phyloP scores from a whole-genome alignment of 1,140 invertebrate species.

The Thaumetopoea pityocampa region DNA sequence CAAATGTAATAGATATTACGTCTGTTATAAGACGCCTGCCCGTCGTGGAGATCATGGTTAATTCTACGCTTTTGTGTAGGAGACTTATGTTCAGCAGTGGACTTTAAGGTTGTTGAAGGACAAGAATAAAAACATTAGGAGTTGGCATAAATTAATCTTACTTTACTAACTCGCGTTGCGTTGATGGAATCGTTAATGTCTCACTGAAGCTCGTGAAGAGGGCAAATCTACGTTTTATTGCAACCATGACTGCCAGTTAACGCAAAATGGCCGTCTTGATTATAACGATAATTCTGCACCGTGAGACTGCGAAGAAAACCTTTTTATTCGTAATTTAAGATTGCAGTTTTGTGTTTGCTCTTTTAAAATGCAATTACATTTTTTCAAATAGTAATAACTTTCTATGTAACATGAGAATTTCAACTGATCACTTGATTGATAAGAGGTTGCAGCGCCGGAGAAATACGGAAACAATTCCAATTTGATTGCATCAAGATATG shows the following conservation, averaged over 20 bases:
- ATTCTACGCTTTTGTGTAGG: no score
- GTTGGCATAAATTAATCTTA: constrained; percentile 6
- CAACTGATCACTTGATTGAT: constrained; percentile 32
- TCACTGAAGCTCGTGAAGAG: constrained; percentile 7
- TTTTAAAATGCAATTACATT: constrained; percentile 26
- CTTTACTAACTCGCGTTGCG: constrained; percentile 10
- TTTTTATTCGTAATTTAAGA: constrained; percentile 12
- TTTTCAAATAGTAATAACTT: constrained; percentile 21
- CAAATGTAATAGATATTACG: no score
- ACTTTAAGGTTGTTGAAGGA: no score
- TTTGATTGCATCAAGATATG: constrained; percentile 34
- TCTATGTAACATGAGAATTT: constrained; percentile 22
- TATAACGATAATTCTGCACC: constrained; percentile 20
- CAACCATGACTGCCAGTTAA: constrained; percentile 15
- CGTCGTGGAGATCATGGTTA: no score
- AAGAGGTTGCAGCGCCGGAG: constrained; percentile 31
- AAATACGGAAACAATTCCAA: constrained; percentile 32
- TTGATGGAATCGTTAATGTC: constrained; percentile 16
- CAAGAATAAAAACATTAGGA: no score
- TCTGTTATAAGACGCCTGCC: no score
- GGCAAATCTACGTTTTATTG: constrained; percentile 26
- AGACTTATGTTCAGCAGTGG: no score
- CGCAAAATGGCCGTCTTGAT: constrained; percentile 25
- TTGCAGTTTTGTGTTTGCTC: no score
- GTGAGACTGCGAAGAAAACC: constrained; percentile 15